phyloP scores from a whole-genome alignment of 2,888 invertebrate species.

The Hedychridium roseum region DNA sequence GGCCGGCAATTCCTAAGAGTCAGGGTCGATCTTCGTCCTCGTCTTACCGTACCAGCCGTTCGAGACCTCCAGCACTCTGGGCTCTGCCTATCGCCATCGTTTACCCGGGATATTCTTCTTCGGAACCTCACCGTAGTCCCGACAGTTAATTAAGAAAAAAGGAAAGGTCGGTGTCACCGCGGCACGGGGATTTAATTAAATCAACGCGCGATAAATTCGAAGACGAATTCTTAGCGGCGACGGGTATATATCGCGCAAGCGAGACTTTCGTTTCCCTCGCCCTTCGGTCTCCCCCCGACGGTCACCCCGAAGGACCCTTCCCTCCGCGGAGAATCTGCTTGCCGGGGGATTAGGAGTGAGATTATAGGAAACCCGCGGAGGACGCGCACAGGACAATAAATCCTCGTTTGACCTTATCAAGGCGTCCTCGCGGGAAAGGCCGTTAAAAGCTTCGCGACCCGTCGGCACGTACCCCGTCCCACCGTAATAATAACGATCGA shows the following conservation, averaged over 20 bases:
- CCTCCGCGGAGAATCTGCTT: constrained; percentile 21
- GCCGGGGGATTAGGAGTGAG: constrained; percentile 35
- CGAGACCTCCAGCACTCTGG: too few species aligned
- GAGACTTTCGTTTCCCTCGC: not conserved
- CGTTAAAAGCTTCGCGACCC: too few species aligned
- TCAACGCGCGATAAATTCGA: constrained; percentile 49
- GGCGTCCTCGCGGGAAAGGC: constrained; percentile 17
- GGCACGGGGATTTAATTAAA: constrained; percentile 44
- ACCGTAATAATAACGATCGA: too few species aligned
- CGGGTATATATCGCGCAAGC: constrained; percentile 19
- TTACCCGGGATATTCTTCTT: too few species aligned
- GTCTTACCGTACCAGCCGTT: too few species aligned
- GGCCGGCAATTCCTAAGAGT: too few species aligned
- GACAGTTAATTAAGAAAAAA: constrained; percentile 49
- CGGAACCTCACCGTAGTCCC: not conserved
- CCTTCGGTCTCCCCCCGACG: constrained; percentile 6
- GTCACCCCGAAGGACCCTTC: constrained; percentile 7
- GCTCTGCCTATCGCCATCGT: too few species aligned
- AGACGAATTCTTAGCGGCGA: constrained; percentile 31
- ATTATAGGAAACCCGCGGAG: constrained; percentile 31
- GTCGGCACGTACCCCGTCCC: too few species aligned
- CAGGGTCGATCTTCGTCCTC: too few species aligned
- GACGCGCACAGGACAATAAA: constrained; percentile 34
- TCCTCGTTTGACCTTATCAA: constrained; percentile 42
- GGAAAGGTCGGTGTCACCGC: constrained; percentile 22